Percentiles rank a stretch among this genome's conserved stretches.
Conservation (phyloP, 1,140 invertebrate genomes). For the Ceratina japonica region DNA sequence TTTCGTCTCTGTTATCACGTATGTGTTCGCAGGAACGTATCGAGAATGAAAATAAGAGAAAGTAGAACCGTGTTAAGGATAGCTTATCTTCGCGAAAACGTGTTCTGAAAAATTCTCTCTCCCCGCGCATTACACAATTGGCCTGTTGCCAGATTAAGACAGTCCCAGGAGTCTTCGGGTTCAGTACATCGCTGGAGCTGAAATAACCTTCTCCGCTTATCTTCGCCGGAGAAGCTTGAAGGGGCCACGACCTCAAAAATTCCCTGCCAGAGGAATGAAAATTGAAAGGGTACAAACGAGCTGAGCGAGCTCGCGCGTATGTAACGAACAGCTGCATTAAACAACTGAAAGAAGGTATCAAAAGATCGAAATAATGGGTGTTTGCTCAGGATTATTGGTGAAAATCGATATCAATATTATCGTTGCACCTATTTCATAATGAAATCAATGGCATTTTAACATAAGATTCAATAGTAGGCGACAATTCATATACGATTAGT, state of each 20-base stretch:
- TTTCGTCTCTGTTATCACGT: too few species aligned
- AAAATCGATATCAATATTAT: constrained; percentile 59
- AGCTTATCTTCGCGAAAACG: too few species aligned
- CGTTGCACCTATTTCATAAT: not conserved
- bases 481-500: constrained; percentile 71
- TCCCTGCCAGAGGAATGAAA: not conserved
- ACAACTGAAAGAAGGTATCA: too few species aligned
- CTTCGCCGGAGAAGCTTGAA: not conserved
- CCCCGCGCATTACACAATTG: not conserved
- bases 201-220: not conserved
- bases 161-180: not conserved
- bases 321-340: too few species aligned
- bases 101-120: too few species aligned
- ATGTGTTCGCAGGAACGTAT: too few species aligned
- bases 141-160: constrained; percentile 11
- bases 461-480: constrained; percentile 71
- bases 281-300: not conserved
- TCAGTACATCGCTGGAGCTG: not conserved
- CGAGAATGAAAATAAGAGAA: too few species aligned
- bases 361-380: too few species aligned
- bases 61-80: too few species aligned
- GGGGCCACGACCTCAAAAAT: constrained; percentile 21
- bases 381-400: not conserved
- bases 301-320: too few species aligned
- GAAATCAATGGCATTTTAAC: constrained; percentile 53